Conservation (phyloP, 2,113 vertebrate species). For the Podiceps cristatus region DNA sequence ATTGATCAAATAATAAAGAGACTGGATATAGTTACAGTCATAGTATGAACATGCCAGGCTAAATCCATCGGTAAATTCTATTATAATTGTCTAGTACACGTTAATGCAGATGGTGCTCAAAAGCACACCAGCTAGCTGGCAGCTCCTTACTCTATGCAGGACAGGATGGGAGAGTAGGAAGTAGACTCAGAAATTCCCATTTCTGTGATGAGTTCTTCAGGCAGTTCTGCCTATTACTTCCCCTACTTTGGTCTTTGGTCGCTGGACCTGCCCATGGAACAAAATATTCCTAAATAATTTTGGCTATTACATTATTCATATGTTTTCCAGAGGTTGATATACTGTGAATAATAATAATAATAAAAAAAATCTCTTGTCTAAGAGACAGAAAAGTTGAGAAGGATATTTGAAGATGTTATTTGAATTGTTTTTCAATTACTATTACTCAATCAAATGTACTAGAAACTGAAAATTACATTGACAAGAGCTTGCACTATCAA, state of each 20-base stretch:
- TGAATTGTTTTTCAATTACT: constrained; percentile 24
- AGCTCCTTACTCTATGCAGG: background rate
- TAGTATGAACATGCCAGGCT: background rate
- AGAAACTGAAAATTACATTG: constrained; percentile 14
- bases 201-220: background rate
- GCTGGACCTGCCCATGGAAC: background rate
- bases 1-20: background rate
- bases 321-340: background rate
- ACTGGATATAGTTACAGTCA: background rate
- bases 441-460: background rate
- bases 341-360: background rate
- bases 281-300: background rate
- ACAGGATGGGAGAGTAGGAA: background rate
- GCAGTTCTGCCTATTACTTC: background rate
- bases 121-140: background rate
- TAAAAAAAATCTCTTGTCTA: background rate
- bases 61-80: background rate
- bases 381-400: background rate
- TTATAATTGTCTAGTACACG: background rate
- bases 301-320: background rate
- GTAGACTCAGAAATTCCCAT: background rate
- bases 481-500: background rate
- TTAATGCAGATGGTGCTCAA: background rate
- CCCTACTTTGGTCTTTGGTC: background rate
- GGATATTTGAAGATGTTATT: background rate